Percentiles rank a stretch among this genome's conserved stretches.
These are phyloP conservation scores for Passer domesticus DNA, from an alignment of 2,113 vertebrate genomes.

Conservation along the genomic window DNA sequence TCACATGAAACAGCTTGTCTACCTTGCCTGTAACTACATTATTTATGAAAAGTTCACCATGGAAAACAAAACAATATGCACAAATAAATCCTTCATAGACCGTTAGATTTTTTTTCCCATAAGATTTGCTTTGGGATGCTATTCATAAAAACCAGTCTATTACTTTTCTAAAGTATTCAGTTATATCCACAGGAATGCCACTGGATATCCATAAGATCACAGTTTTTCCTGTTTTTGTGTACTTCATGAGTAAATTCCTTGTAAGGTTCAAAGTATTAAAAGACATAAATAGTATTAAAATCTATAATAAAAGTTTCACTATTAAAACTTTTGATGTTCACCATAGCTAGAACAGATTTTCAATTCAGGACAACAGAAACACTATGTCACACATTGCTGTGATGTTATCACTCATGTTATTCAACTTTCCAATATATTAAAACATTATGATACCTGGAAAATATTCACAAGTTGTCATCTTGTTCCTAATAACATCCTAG, in stretches of 20 bases:
- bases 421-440: neutral
- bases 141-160: neutral
- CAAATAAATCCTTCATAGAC: neutral
- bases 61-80: neutral
- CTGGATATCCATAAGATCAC: neutral
- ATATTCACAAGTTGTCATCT: conserved; percentile 39
- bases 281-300: neutral
- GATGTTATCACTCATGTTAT: conserved; percentile 24
- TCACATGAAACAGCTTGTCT: neutral
- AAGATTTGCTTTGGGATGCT: neutral
- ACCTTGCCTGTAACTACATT: neutral
- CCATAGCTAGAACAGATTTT: neutral
- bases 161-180: neutral
- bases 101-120: neutral
- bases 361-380: neutral
- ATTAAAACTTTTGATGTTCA: neutral
- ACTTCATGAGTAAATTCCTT: neutral
- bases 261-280: neutral
- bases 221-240: neutral
- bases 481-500: conserved; percentile 28
- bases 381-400: neutral
- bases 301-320: neutral
- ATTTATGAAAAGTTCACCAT: neutral
- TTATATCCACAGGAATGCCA: neutral
- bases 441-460: conserved; percentile 40